Conservation (phyloP, 2,888 invertebrate species). For the Drosophila pegasa region DNA sequence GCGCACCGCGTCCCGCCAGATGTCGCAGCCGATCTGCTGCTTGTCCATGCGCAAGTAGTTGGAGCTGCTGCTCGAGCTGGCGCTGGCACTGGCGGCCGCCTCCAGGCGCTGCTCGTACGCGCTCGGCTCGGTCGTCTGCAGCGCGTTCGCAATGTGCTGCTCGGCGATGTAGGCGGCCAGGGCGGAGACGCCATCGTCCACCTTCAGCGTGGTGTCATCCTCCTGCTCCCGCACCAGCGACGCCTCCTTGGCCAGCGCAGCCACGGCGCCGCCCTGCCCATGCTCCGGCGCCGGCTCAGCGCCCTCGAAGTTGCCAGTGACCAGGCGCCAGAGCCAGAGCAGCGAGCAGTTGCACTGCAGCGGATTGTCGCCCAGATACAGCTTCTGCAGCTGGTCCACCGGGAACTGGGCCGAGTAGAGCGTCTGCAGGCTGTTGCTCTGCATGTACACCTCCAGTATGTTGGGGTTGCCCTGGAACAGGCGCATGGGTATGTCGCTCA, state of each 20-base stretch:
- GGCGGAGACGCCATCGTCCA: conserved; percentile 65
- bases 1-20: conserved; percentile 81
- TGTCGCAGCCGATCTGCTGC: conserved; percentile 84
- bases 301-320: conserved; percentile 83
- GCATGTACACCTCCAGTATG: conserved; percentile 90
- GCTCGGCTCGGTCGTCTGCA: conserved; percentile 70
- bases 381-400: conserved; percentile 90
- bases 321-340: conserved; percentile 93
- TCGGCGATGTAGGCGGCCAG: conserved; percentile 81
- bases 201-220: conserved; percentile 53
- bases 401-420: conserved; percentile 93
- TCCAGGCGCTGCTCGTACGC: conserved; percentile 51
- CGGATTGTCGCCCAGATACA: conserved; percentile 93
- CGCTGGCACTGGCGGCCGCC: conserved; percentile 44
- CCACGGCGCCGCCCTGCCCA: conserved; percentile 74
- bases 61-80: conserved; percentile 49
- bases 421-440: conserved; percentile 90
- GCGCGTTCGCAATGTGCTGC: conserved; percentile 69
- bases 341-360: conserved; percentile 94
- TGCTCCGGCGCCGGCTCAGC: conserved; percentile 55
- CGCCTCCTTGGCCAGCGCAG: conserved; percentile 75
- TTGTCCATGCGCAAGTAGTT: conserved; percentile 82
- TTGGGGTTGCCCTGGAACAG: conserved; percentile 94
- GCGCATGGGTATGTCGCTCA: conserved; percentile 91
- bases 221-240: conserved; percentile 43